Conservation (phyloP, 2,113 vertebrate genomes). For the Diadophis punctatus region DNA sequence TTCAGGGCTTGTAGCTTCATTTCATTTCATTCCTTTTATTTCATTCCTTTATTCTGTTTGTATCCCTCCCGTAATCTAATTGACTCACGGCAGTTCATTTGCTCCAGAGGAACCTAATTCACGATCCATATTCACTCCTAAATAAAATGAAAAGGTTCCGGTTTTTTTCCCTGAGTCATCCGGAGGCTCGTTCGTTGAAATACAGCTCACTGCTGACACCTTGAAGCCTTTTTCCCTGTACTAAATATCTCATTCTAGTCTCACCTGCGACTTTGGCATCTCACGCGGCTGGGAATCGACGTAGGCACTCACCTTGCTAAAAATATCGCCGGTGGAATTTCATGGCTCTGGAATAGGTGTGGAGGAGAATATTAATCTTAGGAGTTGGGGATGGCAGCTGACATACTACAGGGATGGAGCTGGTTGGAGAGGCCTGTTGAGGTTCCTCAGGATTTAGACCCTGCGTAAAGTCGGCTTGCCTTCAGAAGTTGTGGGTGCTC, state of each 20-base stretch:
- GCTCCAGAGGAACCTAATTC: neutral
- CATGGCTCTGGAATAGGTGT: neutral
- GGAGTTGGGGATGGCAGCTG: neutral
- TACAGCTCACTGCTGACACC: neutral
- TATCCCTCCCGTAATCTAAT: neutral
- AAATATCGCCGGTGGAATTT: neutral
- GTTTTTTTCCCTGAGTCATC: too few species aligned
- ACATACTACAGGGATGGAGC: neutral
- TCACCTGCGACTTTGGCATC: neutral
- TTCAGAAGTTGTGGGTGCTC: neutral
- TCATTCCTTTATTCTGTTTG: neutral
- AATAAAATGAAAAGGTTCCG: neutral
- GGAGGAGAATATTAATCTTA: neutral
- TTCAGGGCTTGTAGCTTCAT: neutral
- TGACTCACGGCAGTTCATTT: neutral
- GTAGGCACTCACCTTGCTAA: neutral
- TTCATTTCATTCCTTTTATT: neutral
- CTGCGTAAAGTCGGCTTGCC: neutral
- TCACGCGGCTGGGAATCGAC: neutral
- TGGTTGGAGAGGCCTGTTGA: neutral
- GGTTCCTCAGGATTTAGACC: neutral
- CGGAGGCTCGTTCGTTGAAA: neutral
- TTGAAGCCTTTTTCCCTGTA: neutral
- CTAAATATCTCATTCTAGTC: neutral
- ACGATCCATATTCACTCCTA: neutral